Conservation (phyloP, 2,888 invertebrate genomes). For the Rotaria socialis region DNA sequence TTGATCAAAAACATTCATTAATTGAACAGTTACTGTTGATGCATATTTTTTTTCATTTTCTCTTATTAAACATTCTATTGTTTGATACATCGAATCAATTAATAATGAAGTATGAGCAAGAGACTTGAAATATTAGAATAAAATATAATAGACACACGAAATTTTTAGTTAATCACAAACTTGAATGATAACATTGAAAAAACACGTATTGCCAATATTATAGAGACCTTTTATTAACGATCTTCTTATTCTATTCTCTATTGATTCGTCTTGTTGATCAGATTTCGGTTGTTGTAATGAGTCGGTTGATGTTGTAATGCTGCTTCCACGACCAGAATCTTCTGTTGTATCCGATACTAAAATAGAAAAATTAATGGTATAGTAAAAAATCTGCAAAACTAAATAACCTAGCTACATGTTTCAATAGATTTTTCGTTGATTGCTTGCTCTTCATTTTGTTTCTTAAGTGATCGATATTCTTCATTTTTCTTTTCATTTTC, state of each 20-base stretch:
- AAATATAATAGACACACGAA: not conserved
- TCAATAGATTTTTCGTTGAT: not conserved
- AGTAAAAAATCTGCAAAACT: not conserved
- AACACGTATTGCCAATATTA: slow-evolving; percentile 27
- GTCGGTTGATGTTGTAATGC: not conserved
- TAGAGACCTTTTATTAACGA: not conserved
- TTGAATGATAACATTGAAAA: slow-evolving; percentile 26
- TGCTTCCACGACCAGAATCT: slow-evolving; percentile 5
- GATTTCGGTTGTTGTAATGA: not conserved
- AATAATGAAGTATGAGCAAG: slow-evolving; percentile 17
- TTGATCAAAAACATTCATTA: not conserved
- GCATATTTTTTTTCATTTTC: not conserved
- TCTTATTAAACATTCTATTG: not conserved
- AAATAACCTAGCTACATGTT: slow-evolving; percentile 32
- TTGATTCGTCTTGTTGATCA: not conserved
- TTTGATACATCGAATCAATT: not conserved
- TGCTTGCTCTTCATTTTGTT: not conserved
- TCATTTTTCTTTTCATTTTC: slow-evolving; percentile 6
- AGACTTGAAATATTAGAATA: not conserved
- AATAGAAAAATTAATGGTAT: not conserved
- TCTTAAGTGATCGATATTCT: not conserved
- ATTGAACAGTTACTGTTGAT: not conserved
- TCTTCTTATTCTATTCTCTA: not conserved
- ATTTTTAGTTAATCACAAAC: not conserved
- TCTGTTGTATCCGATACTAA: slow-evolving; percentile 18